Evolutionary conservation across 1,140 invertebrate genomes (phyloP).

Genomic region (Leguminivora glycinivorella): DNA sequence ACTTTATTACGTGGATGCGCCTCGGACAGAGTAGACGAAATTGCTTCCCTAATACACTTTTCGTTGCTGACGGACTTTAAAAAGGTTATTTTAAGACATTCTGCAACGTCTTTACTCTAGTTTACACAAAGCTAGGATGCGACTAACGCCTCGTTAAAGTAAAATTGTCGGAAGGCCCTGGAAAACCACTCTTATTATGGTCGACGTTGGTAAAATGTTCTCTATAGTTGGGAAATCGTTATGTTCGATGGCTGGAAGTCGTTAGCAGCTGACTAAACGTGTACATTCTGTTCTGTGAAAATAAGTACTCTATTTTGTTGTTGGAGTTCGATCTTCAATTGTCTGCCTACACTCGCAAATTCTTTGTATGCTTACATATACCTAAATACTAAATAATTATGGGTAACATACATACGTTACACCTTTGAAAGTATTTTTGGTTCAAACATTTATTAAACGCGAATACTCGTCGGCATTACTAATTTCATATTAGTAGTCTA

Average conservation of each 20-base stretch:
- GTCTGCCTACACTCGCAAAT: not conserved
- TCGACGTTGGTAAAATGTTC: constrained; percentile 1
- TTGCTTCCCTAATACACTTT: constrained; percentile 29
- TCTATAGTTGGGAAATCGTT: not conserved
- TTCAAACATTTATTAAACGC: too few relatives aligned
- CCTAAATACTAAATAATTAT: too few relatives aligned
- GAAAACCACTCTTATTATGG: constrained; percentile 7
- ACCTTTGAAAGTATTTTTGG: too few relatives aligned
- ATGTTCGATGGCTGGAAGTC: not conserved
- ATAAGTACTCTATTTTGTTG: not conserved
- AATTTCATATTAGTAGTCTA: too few relatives aligned
- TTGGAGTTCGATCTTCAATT: not conserved
- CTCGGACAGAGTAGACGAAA: constrained; percentile 14
- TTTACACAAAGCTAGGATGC: constrained; percentile 26
- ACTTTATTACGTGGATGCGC: constrained; percentile 22
- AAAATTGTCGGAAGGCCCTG: constrained; percentile 20
- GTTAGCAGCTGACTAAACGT: constrained; percentile 3
- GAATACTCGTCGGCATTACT: too few relatives aligned
- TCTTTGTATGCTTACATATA: too few relatives aligned
- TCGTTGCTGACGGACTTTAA: constrained; percentile 29
- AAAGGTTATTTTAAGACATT: constrained; percentile 29
- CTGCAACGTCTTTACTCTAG: constrained; percentile 9
- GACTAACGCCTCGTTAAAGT: constrained; percentile 21
- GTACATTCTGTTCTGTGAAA: not conserved
- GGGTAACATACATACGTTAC: too few relatives aligned